Conservation (phyloP, 2,113 vertebrate genomes). For the Indri indri region DNA sequence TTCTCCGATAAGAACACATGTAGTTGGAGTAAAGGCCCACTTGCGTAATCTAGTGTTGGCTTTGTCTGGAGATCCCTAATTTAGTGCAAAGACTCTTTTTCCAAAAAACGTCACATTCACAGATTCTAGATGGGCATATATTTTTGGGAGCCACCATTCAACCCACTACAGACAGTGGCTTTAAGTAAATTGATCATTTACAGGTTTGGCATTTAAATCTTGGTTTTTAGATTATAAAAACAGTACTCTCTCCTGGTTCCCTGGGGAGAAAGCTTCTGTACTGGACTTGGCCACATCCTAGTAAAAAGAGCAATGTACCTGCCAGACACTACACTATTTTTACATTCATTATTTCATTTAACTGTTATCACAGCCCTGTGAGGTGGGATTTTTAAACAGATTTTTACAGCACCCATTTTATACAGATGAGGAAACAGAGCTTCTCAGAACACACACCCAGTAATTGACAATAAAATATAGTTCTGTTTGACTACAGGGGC, state of each 20-base stretch:
- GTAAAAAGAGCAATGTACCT: neutral
- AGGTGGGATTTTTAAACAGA: neutral
- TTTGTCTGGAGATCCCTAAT: neutral
- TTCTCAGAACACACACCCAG: neutral
- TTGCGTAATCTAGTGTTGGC: neutral
- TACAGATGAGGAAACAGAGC: neutral
- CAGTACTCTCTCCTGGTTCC: neutral
- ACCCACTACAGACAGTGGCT: neutral
- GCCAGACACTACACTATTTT: neutral
- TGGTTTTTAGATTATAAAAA: neutral
- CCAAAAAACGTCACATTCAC: neutral
- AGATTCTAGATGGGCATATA: neutral
- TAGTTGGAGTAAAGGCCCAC: neutral
- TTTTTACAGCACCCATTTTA: neutral
- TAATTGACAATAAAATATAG: neutral
- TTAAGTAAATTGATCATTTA: neutral
- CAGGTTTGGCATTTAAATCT: neutral
- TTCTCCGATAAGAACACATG: neutral
- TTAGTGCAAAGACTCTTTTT: neutral
- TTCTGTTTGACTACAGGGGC: neutral
- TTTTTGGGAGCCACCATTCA: neutral
- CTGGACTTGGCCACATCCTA: neutral
- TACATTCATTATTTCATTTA: neutral
- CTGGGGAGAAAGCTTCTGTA: neutral
- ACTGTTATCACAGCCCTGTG: neutral